Evolutionary conservation across 2,888 invertebrate species (phyloP).

Genomic region (Polymixis lichenea): DNA sequence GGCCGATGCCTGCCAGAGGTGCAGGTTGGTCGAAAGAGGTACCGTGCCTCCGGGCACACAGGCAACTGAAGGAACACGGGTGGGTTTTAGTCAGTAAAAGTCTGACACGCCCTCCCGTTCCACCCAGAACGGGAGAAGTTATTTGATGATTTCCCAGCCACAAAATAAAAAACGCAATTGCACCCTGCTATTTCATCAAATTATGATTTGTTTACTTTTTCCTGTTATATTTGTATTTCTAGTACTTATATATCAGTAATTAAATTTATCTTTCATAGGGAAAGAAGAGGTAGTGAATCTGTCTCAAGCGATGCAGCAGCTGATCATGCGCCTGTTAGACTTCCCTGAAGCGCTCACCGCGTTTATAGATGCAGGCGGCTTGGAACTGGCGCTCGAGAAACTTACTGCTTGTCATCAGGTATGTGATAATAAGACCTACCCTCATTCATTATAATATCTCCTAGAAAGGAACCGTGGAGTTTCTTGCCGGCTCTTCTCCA

Average conservation of each 20-base stretch:
- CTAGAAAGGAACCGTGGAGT: too few species aligned
- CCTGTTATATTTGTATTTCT: background rate
- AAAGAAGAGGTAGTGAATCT: constrained; percentile 87
- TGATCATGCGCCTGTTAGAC: constrained; percentile 95
- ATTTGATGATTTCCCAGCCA: too few species aligned
- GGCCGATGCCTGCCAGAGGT: too few species aligned
- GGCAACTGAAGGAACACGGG: too few species aligned
- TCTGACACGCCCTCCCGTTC: too few species aligned
- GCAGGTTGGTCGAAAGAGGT: too few species aligned
- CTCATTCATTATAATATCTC: background rate
- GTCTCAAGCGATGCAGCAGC: constrained; percentile 96
- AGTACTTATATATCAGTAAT: background rate
- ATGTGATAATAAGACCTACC: background rate
- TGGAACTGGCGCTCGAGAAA: constrained; percentile 94
- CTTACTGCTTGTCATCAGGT: constrained; percentile 93
- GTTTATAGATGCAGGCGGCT: constrained; percentile 94
- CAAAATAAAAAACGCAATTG: too few species aligned
- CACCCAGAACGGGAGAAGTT: too few species aligned
- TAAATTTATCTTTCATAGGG: constrained; percentile 60
- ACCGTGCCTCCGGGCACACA: too few species aligned
- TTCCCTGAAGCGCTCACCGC: constrained; percentile 93
- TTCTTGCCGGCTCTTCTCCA: too few species aligned
- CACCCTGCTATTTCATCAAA: background rate
- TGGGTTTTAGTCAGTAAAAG: too few species aligned
- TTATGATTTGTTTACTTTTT: background rate